These are phyloP conservation scores for Trididemnum miniatum DNA, from an alignment of 23 tunicate genomes.

Conservation along the genomic window DNA sequence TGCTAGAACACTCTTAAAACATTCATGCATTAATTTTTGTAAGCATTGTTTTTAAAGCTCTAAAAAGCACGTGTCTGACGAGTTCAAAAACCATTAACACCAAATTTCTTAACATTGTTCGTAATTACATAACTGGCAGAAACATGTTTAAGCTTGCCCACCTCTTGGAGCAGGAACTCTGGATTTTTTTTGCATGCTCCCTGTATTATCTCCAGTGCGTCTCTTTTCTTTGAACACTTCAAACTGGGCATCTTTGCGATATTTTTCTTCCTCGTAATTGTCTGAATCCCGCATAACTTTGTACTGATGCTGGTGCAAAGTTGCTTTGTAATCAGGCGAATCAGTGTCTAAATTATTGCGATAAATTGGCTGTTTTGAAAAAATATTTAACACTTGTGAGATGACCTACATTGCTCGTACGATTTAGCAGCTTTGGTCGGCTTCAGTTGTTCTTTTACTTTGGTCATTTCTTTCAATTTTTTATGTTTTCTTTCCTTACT, in stretches of 20 bases:
- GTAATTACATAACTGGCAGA: too few species aligned
- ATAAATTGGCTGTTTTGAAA: neutral
- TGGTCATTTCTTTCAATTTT: constrained; percentile 8
- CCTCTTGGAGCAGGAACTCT: constrained; percentile 5
- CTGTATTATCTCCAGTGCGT: neutral
- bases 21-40: too few species aligned
- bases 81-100: too few species aligned
- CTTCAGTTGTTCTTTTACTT: neutral
- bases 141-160: too few species aligned
- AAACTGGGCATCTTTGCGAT: neutral
- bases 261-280: neutral
- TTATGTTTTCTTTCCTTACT: constrained; percentile 25
- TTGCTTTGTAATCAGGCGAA: neutral
- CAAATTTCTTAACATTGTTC: too few species aligned
- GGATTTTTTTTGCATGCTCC: neutral
- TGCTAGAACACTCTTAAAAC: too few species aligned
- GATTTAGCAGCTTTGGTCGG: neutral
- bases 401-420: neutral
- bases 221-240: constrained; percentile 1
- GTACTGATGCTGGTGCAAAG: neutral
- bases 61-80: too few species aligned
- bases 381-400: neutral
- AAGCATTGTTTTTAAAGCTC: too few species aligned
- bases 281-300: neutral
- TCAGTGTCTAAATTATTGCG: neutral